These are phyloP conservation scores for Phania funesta DNA, from an alignment of 2,888 invertebrate genomes.

Conservation along the genomic window DNA sequence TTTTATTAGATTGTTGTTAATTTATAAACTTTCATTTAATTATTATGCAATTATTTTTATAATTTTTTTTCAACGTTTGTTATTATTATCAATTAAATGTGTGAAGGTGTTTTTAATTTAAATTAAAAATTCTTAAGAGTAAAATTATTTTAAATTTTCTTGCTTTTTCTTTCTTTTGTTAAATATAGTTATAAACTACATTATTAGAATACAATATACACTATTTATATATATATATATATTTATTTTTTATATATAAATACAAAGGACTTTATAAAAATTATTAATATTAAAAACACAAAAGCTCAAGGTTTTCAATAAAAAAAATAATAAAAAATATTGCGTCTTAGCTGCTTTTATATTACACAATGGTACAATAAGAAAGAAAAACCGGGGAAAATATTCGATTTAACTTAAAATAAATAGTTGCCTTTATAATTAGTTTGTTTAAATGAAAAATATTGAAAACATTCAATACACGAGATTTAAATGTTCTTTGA, in stretches of 20 bases:
- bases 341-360: conserved; percentile 50
- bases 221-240: conserved; percentile 50
- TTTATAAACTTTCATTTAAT: conserved; percentile 26
- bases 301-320: conserved; percentile 10
- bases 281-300: conserved; percentile 26
- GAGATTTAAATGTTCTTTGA: too few species aligned
- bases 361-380: conserved; percentile 50
- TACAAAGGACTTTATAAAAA: conserved; percentile 27
- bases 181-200: conserved; percentile 44
- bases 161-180: neutral
- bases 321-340: conserved; percentile 13
- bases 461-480: too few species aligned
- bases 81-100: conserved; percentile 34
- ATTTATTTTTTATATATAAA: too few species aligned
- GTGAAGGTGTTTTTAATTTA: conserved; percentile 69
- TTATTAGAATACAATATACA: conserved; percentile 63
- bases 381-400: neutral
- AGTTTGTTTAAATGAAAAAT: too few species aligned
- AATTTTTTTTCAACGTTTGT: neutral
- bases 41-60: conserved; percentile 69
- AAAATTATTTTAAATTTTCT: conserved; percentile 39
- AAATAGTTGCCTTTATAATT: neutral
- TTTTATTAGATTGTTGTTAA: conserved; percentile 37
- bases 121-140: conserved; percentile 56
- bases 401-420: neutral